Conservation (phyloP, 2,113 vertebrate species). For the Brachypteracias leptosomus region DNA sequence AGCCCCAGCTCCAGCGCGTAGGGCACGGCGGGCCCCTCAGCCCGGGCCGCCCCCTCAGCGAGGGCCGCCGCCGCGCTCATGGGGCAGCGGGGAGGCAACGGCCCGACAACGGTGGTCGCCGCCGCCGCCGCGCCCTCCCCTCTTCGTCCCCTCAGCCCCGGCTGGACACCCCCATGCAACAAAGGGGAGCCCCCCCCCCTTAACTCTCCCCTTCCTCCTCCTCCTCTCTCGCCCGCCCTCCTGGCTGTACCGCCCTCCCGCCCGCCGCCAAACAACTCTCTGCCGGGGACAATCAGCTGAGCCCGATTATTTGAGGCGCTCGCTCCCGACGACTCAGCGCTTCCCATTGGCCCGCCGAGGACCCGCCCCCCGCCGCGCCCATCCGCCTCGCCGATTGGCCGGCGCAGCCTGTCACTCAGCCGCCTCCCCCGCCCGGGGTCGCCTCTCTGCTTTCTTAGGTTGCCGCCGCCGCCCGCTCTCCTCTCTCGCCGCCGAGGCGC, state of each 20-base stretch:
- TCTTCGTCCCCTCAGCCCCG: background rate
- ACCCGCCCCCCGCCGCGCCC: conserved; percentile 30
- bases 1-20: conserved; percentile 81
- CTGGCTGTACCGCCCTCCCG: conserved; percentile 5
- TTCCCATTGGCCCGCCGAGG: conserved; percentile 56
- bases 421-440: background rate
- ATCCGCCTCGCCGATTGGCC: background rate
- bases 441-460: background rate
- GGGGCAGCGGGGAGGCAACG: background rate
- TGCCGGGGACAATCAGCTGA: conserved; percentile 74
- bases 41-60: conserved; percentile 25
- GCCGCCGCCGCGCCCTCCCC: background rate
- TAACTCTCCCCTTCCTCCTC: background rate
- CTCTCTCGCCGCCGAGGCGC: too few relatives aligned
- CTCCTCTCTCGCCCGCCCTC: conserved; percentile 45
- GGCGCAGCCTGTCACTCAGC: background rate
- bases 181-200: background rate
- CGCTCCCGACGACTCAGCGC: conserved; percentile 44
- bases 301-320: conserved; percentile 64
- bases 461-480: background rate
- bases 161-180: conserved; percentile 39
- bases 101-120: background rate
- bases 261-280: conserved; percentile 68
- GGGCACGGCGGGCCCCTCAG: conserved; percentile 41
- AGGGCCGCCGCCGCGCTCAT: conserved; percentile 59